phyloP scores from a whole-genome alignment of 2,113 vertebrate genomes.

The Recurvirostra avosetta region DNA sequence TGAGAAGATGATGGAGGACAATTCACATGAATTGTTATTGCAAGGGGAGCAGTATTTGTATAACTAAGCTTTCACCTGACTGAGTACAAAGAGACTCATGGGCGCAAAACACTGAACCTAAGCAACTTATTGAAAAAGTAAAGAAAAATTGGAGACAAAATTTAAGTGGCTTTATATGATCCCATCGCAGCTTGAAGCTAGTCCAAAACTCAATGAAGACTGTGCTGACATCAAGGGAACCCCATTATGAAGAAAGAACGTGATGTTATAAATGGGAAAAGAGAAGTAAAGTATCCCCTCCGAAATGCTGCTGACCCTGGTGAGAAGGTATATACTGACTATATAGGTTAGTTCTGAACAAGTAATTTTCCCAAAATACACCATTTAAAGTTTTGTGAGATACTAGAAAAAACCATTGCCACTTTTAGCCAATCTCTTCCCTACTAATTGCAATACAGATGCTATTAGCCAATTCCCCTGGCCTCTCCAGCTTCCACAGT shows the following conservation, averaged over 20 bases:
- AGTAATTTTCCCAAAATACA: background rate
- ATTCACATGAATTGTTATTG: background rate
- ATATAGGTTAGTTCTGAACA: background rate
- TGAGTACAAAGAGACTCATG: background rate
- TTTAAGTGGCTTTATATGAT: background rate
- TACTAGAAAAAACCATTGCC: background rate
- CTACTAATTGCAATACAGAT: background rate
- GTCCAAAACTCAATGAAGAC: background rate
- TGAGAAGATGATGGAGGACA: background rate
- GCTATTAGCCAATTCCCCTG: background rate
- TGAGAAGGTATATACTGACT: background rate
- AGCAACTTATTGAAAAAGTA: background rate
- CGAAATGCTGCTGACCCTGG: background rate
- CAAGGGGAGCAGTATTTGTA: background rate
- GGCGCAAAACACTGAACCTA: background rate
- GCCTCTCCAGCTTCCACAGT: background rate
- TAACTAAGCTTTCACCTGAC: background rate
- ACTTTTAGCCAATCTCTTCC: background rate
- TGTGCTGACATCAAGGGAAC: background rate
- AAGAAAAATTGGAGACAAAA: background rate
- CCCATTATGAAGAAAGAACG: background rate
- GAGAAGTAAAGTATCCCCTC: background rate
- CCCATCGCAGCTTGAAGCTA: background rate
- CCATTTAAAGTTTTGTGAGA: background rate
- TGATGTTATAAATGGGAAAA: background rate